Evolutionary conservation across 2,797 vertebrate species (phyloP), one percentile per base, ranked within the genome.

Genomic region (Labroides dimidiatus): DNA sequence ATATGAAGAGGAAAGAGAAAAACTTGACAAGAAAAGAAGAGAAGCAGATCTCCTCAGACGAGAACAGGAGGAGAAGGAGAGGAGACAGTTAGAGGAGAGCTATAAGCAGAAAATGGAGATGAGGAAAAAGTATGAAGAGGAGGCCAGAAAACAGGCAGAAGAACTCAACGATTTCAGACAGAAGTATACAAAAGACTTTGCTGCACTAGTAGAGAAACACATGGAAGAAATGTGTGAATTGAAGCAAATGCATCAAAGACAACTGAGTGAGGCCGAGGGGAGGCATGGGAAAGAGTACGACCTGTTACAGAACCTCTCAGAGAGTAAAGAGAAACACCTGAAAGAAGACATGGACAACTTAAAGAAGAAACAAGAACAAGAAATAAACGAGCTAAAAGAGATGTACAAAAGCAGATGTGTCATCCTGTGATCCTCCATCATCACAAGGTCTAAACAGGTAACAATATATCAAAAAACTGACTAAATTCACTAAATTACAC

Each of bases 101-200:
- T 56, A 43, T 1, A 24, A 47, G 16, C 45, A 4, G 3, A 1
- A 39, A 49, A 2, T 53, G 1, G 3, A 53, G 0, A 14, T 62
- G 27, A 48, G 39, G 48, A 56, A 3, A 15, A 33, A 19, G 0
- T 37, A 57, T 49, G 63, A 70, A 56, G 69, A 74, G 2, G 63
- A 71, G 6, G 71, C 71, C 24, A 81, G 82, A 76, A 21, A 9
- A 20, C 0, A 69, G 51, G 78, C 75, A 17, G 82, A 84, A 54
- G 19, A 76, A 16, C 24, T 63, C 0, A 85, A 80, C 0, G 76
- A 80, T 1, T 80, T 82, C 27, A 77, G 1, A 69, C 1, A n/a
- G 0, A 80, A 10, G 0, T 13, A 48, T 10, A 41, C 17, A 1
- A 47, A 51, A 0, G 76, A 77, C 24, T 71, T 68, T 4, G 10